Evolutionary conservation across 2,888 invertebrate genomes (phyloP).

Genomic region (Sialis lutaria): DNA sequence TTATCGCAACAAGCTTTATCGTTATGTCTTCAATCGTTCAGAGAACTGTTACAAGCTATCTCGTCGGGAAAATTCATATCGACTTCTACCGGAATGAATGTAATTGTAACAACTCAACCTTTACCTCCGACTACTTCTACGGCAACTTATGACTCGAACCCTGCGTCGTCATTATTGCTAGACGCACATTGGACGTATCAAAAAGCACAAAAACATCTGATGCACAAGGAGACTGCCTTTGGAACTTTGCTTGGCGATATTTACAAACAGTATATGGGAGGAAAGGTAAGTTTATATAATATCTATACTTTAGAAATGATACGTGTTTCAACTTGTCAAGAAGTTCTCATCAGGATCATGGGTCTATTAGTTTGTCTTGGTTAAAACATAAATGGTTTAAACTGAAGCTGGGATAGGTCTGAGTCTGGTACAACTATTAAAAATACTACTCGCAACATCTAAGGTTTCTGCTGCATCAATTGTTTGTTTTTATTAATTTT

Average conservation of each 20-base stretch:
- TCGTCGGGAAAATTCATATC: constrained; percentile 15
- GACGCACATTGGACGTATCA: constrained; percentile 50
- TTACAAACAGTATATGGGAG: constrained; percentile 44
- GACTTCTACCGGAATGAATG: constrained; percentile 1
- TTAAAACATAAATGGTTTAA: no score
- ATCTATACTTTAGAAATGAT: no score
- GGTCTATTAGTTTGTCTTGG: no score
- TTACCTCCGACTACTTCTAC: neutral
- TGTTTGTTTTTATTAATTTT: no score
- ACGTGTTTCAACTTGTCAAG: no score
- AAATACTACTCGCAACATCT: no score
- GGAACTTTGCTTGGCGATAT: constrained; percentile 47
- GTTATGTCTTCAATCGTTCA: constrained; percentile 50
- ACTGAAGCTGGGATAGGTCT: no score
- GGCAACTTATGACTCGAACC: constrained; percentile 16
- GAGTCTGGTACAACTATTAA: no score
- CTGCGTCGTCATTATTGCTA: constrained; percentile 28
- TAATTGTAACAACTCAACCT: constrained; percentile 13
- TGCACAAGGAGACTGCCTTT: constrained; percentile 39
- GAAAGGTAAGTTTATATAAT: constrained; percentile 25
- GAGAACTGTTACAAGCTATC: constrained; percentile 37
- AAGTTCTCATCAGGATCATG: no score
- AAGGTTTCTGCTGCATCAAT: no score
- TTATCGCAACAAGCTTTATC: constrained; percentile 64
- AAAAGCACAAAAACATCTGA: constrained; percentile 43